Percentiles rank a stretch among this genome's conserved stretches.
Conservation (phyloP, 23 tunicate genomes). For the Halocynthia aurantium region DNA sequence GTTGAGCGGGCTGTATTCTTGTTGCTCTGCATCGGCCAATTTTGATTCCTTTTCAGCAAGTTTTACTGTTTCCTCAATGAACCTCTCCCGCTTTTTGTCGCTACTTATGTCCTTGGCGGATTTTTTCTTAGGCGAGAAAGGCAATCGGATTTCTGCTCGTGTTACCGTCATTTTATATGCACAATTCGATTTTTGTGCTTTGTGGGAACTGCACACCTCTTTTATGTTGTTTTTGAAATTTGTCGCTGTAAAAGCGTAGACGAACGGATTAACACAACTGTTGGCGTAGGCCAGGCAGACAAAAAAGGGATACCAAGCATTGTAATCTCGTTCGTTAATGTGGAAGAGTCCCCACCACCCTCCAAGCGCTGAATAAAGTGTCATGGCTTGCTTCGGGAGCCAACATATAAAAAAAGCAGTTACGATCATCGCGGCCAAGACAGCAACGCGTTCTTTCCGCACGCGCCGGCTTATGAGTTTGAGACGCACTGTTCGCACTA, state of each 20-base stretch:
- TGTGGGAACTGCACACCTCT: conserved; percentile 45
- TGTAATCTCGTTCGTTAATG: conserved; percentile 30
- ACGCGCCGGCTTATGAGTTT: conserved; percentile 66
- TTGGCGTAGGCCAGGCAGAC: conserved; percentile 77
- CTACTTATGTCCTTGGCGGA: neutral
- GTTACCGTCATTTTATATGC: conserved; percentile 67
- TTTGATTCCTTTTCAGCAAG: no score
- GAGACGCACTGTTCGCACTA: conserved; percentile 43
- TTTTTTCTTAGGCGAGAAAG: conserved; percentile 2
- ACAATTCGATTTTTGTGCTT: conserved; percentile 12
- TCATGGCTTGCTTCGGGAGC: conserved; percentile 55
- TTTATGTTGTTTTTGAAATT: conserved; percentile 77
- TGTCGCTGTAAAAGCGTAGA: conserved; percentile 83
- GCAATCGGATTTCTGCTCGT: neutral
- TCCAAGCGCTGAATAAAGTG: conserved; percentile 42
- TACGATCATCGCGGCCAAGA: conserved; percentile 56
- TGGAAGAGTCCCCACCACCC: conserved; percentile 71
- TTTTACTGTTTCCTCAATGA: no score
- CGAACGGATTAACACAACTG: conserved; percentile 83
- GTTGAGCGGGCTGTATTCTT: no score
- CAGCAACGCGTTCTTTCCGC: conserved; percentile 69
- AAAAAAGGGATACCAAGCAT: conserved; percentile 37
- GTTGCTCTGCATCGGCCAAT: no score
- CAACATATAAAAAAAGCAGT: conserved; percentile 77
- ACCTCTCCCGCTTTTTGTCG: no score